A percentile compares a stretch with the other conserved stretches of the same genome.
These are phyloP conservation scores for Phaethornis superciliosus DNA, from an alignment of 2,113 vertebrate genomes.

Conservation along the genomic window DNA sequence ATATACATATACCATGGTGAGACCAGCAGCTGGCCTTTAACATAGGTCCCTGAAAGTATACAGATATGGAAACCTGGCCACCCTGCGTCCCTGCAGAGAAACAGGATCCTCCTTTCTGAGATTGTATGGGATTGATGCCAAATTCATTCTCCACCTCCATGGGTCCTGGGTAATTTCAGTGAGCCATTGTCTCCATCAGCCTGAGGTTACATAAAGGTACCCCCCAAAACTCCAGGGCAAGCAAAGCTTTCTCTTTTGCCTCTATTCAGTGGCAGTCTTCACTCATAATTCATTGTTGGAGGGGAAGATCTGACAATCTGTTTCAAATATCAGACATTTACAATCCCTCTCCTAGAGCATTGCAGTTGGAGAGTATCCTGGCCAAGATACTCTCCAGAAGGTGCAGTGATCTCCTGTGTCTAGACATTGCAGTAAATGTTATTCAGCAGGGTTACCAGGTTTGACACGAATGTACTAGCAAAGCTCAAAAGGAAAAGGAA, in stretches of 20 bases:
- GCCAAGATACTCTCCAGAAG: neutral
- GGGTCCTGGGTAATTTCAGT: neutral
- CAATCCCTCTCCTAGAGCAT: neutral
- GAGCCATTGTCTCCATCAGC: neutral
- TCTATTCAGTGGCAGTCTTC: neutral
- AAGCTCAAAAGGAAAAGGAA: conserved; percentile 1
- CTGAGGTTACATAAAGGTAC: neutral
- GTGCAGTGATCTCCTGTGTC: fast-evolving
- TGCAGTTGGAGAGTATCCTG: neutral
- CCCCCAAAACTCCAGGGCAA: neutral
- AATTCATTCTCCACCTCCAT: neutral
- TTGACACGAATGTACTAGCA: neutral
- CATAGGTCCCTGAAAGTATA: neutral
- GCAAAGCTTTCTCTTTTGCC: neutral
- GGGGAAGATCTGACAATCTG: neutral
- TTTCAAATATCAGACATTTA: neutral
- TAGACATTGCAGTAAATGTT: neutral
- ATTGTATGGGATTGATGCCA: neutral
- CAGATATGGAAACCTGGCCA: neutral
- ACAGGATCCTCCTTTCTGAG: neutral
- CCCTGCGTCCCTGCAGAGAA: neutral
- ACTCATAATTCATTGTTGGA: neutral
- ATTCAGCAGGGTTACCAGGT: neutral
- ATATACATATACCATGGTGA: neutral
- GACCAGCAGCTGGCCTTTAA: neutral